A percentile compares a stretch with the other conserved stretches of the same genome.
Conservation (phyloP, 2,113 vertebrate species). For the Elanus axillaris region DNA sequence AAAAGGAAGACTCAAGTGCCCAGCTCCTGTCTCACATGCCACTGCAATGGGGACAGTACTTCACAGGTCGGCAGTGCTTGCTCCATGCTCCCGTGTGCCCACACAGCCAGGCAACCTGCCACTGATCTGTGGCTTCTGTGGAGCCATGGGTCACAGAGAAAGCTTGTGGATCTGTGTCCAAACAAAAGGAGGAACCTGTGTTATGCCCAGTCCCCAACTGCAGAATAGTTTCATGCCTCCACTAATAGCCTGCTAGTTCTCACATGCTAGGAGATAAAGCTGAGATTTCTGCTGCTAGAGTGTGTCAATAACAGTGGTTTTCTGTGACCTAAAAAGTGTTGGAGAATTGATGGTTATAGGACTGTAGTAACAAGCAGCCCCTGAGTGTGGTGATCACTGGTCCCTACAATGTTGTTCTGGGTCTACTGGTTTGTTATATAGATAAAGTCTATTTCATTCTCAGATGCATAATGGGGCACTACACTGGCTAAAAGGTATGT, state of each 20-base stretch:
- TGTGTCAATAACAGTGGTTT: neutral
- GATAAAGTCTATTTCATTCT: neutral
- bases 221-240: neutral
- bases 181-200: neutral
- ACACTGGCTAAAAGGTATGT: neutral
- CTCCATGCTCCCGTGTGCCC: neutral
- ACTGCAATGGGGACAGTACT: neutral
- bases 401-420: neutral
- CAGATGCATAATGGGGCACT: neutral
- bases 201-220: fast-evolving
- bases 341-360: neutral
- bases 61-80: neutral
- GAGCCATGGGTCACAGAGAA: neutral
- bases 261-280: neutral
- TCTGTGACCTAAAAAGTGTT: neutral
- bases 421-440: neutral
- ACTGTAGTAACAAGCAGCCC: neutral
- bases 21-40: neutral
- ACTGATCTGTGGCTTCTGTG: neutral
- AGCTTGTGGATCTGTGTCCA: neutral
- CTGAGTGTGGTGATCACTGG: neutral
- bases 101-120: neutral
- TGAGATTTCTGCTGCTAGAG: neutral
- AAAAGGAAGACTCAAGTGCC: neutral
- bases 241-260: neutral